Evolutionary conservation across 2,888 invertebrate species (phyloP).

Genomic region (Agrochola lota): DNA sequence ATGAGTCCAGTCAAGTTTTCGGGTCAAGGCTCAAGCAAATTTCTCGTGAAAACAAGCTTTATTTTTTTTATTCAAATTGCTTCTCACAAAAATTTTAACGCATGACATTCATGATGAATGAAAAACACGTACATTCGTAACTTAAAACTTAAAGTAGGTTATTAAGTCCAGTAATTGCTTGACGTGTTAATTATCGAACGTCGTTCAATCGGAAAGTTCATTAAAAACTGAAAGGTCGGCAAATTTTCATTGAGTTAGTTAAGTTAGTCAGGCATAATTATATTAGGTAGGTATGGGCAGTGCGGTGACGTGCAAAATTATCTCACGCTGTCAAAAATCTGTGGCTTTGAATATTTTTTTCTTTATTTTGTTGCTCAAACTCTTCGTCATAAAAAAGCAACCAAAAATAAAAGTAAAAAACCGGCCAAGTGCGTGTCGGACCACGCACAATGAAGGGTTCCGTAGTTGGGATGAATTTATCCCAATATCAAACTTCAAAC

Average conservation of each 20-base stretch:
- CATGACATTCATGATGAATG: neutral
- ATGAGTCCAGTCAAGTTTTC: conserved; percentile 40
- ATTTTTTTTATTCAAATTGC: conserved; percentile 23
- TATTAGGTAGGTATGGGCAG: neutral
- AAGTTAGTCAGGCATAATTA: conserved; percentile 21
- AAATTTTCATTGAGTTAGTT: conserved; percentile 45
- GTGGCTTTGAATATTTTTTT: neutral
- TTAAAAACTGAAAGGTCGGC: conserved; percentile 34
- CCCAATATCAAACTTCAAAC: too few species aligned
- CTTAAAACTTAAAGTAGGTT: neutral
- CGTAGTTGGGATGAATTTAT: too few species aligned
- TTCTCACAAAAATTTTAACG: neutral
- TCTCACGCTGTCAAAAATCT: neutral
- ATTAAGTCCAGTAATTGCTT: conserved; percentile 33
- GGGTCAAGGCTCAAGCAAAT: conserved; percentile 42
- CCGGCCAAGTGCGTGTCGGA: too few species aligned
- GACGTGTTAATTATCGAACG: conserved; percentile 40
- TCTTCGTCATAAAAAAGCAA: neutral
- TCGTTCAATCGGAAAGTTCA: conserved; percentile 34
- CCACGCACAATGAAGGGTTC: too few species aligned
- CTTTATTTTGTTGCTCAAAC: neutral
- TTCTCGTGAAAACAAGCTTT: conserved; percentile 42
- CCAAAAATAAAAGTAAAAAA: neutral
- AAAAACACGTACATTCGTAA: neutral
- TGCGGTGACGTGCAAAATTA: conserved; percentile 12